phyloP scores from a whole-genome alignment of 1,140 invertebrate genomes.

The Ceratitis capitata region DNA sequence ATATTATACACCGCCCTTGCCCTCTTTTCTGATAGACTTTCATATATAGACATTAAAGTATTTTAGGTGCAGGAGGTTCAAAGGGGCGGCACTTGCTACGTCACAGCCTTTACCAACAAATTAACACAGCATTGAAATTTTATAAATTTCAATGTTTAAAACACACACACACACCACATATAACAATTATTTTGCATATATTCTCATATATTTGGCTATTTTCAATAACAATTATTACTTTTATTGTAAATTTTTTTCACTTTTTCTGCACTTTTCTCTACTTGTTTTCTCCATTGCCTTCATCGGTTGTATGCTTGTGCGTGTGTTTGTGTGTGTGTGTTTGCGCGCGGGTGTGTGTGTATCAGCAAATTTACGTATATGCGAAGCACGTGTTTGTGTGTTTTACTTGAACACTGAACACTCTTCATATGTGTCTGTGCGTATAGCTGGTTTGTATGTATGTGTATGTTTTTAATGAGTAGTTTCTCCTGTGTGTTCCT shows the following conservation, averaged over 20 bases:
- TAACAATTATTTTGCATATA: not conserved
- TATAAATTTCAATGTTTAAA: not conserved
- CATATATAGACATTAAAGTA: not conserved
- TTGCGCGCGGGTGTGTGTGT: no score
- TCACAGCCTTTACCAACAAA: slow-evolving; percentile 3
- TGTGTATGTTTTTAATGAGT: not conserved
- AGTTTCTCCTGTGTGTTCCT: slow-evolving; percentile 31
- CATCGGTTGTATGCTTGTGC: not conserved
- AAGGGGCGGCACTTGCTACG: not conserved
- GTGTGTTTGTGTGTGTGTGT: not conserved
- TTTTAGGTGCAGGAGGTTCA: not conserved
- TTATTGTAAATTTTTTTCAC: not conserved
- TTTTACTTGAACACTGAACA: not conserved
- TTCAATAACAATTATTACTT: not conserved
- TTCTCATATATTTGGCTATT: not conserved
- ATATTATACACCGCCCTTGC: not conserved
- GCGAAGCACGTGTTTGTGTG: not conserved
- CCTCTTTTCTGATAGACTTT: not conserved
- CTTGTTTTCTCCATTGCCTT: not conserved
- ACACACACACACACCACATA: not conserved
- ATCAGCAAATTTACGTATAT: not conserved
- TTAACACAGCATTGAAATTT: not conserved
- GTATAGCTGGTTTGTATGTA: not conserved
- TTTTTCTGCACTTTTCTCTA: not conserved
- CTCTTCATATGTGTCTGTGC: not conserved